Conservation (phyloP, 2,888 invertebrate genomes). For the Brachypalpus laphriformis region DNA sequence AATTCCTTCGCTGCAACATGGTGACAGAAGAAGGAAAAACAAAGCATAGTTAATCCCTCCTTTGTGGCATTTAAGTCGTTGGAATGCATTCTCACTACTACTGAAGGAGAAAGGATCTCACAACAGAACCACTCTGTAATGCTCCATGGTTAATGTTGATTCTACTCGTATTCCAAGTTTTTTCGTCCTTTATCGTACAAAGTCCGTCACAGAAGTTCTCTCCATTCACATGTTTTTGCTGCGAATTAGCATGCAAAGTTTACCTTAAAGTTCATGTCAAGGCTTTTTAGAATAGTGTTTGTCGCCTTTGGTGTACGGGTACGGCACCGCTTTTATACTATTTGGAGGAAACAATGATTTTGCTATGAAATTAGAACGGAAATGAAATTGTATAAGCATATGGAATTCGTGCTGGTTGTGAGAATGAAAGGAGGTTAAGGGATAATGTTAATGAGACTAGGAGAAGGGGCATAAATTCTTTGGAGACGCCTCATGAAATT, state of each 20-base stretch:
- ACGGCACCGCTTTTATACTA: background rate
- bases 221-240: background rate
- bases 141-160: constrained; percentile 34
- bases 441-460: constrained; percentile 6
- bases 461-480: background rate
- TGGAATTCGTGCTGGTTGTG: constrained; percentile 6
- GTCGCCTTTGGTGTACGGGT: constrained; percentile 8
- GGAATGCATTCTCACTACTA: background rate
- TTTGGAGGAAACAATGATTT: constrained; percentile 14
- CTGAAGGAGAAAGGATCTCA: background rate
- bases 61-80: constrained; percentile 25
- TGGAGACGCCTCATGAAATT: background rate
- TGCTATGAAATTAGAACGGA: constrained; percentile 31
- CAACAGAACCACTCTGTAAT: constrained; percentile 19
- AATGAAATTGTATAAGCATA: constrained; percentile 19
- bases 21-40: background rate
- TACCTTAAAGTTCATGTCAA: constrained; percentile 36
- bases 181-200: constrained; percentile 16
- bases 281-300: constrained; percentile 20
- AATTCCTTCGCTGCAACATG: background rate
- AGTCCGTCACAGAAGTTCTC: background rate
- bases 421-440: background rate
- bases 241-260: constrained; percentile 3
- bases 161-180: background rate
- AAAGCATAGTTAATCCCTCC: constrained; percentile 12